These are phyloP conservation scores for Dolomedes plantarius DNA, from an alignment of 2,888 invertebrate species.

Conservation along the genomic window DNA sequence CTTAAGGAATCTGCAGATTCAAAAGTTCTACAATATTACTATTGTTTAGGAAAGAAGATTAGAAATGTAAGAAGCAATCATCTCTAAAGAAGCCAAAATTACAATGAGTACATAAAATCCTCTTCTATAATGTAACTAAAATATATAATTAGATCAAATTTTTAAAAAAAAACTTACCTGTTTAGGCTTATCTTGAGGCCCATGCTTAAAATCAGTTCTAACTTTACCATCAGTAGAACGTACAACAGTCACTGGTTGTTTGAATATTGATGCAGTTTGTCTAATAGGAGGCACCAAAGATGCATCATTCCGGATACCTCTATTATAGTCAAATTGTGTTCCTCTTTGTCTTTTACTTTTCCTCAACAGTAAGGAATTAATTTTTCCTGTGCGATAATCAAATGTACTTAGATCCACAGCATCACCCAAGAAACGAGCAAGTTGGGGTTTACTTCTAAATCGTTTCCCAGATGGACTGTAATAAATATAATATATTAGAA, in stretches of 20 bases:
- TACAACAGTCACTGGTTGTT: conserved; percentile 97
- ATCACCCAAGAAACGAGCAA: conserved; percentile 86
- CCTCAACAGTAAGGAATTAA: conserved; percentile 83
- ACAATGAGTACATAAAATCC: too few species aligned
- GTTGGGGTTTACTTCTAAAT: conserved; percentile 88
- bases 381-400: conserved; percentile 88
- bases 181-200: conserved; percentile 83
- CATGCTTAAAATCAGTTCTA: conserved; percentile 91
- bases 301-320: conserved; percentile 89
- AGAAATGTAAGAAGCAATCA: too few species aligned
- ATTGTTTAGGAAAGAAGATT: too few species aligned
- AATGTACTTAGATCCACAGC: conserved; percentile 87
- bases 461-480: conserved; percentile 88
- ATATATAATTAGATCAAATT: too few species aligned
- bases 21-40: too few species aligned
- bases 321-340: conserved; percentile 84
- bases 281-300: conserved; percentile 95
- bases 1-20: too few species aligned
- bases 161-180: conserved; percentile 65
- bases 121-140: too few species aligned
- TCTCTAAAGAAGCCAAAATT: too few species aligned
- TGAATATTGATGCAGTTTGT: conserved; percentile 98
- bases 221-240: conserved; percentile 89
- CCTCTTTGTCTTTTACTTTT: conserved; percentile 84
- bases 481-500: conserved; percentile 12